Percentiles rank a stretch among this genome's conserved stretches.
These are phyloP conservation scores for Saccopteryx bilineata DNA, from an alignment of 2,113 vertebrate species.

Conservation along the genomic window DNA sequence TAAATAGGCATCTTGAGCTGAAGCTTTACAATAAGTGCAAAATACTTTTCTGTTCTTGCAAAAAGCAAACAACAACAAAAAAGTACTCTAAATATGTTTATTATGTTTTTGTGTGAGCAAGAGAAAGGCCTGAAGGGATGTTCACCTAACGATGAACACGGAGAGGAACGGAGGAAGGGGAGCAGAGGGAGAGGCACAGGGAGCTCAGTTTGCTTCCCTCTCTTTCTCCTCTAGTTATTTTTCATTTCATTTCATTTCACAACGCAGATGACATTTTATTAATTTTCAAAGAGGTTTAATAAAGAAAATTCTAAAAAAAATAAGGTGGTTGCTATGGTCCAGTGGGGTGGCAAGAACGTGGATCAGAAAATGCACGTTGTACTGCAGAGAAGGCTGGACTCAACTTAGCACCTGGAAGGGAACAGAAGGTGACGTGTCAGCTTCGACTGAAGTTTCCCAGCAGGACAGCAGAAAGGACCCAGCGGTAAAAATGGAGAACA, in stretches of 20 bases:
- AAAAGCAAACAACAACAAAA: constrained; percentile 23
- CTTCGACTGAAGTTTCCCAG: not conserved
- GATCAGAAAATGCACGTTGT: not conserved
- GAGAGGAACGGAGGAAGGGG: not conserved
- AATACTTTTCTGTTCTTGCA: not conserved
- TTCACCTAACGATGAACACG: not conserved
- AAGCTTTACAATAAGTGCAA: not conserved
- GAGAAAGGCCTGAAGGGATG: not conserved
- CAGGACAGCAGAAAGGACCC: not conserved
- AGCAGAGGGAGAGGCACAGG: not conserved
- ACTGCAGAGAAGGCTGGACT: not conserved
- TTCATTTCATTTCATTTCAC: not conserved
- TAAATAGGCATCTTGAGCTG: not conserved
- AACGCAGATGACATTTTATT: not conserved
- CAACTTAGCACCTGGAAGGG: not conserved
- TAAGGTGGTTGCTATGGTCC: not conserved
- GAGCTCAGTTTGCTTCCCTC: not conserved
- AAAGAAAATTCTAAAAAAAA: constrained; percentile 21
- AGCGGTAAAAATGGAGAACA: not conserved
- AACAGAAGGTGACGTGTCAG: not conserved
- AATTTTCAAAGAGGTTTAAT: constrained; percentile 13
- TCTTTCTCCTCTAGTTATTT: not conserved
- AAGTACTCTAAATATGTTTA: not conserved
- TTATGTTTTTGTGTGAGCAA: not conserved
- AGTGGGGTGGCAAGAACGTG: not conserved